Conservation (phyloP, 1,140 invertebrate species). For the Tetragnatha versicolor region DNA sequence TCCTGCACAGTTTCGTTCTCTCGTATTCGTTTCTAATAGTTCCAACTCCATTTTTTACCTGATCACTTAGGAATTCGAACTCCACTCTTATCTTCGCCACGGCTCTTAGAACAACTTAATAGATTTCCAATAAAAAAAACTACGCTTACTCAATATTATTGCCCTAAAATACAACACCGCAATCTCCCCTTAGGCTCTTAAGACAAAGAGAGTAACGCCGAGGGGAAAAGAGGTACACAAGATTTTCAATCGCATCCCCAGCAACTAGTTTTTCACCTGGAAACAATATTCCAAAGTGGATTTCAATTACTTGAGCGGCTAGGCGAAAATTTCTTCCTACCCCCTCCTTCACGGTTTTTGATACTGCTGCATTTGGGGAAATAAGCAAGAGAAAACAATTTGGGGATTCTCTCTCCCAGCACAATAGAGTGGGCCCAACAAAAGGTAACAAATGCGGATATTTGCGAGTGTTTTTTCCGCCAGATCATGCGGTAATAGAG, state of each 20-base stretch:
- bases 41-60: too few relatives aligned
- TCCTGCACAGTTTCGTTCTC: too few relatives aligned
- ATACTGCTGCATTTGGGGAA: conserved; percentile 31
- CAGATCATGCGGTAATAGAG: conserved; percentile 52
- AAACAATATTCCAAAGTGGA: conserved; percentile 53
- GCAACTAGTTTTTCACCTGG: conserved; percentile 44
- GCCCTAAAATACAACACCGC: background rate
- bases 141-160: background rate
- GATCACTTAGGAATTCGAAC: too few relatives aligned
- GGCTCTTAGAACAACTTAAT: too few relatives aligned
- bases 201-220: background rate
- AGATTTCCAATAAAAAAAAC: background rate
- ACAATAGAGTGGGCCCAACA: background rate
- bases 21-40: too few relatives aligned
- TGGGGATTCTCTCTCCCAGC: background rate
- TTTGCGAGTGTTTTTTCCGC: conserved; percentile 40
- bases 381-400: conserved; percentile 42
- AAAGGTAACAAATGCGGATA: conserved; percentile 48
- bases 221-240: background rate
- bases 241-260: conserved; percentile 15
- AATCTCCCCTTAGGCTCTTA: conserved; percentile 3
- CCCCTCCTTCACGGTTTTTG: background rate
- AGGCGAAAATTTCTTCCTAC: conserved; percentile 45
- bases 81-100: too few relatives aligned
- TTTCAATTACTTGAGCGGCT: conserved; percentile 39